Percentiles rank a stretch among this genome's conserved stretches.
Conservation (phyloP, 2,888 invertebrate species). For the Hirtodrosophila alboralis region DNA sequence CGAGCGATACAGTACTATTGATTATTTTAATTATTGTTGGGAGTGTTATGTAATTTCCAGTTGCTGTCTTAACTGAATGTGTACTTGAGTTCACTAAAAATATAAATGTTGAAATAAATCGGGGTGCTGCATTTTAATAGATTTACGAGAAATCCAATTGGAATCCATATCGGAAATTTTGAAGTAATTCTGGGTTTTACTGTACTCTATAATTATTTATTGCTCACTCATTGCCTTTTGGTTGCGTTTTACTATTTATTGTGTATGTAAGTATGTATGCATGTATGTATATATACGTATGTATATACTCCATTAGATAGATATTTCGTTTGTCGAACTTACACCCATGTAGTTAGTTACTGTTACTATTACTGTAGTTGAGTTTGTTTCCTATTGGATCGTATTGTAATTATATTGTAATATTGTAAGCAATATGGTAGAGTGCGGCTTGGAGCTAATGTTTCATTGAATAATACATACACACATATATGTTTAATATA, state of each 20-base stretch:
- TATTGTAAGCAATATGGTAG: conserved; percentile 69
- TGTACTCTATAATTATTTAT: conserved; percentile 4
- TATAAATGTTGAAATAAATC: no score
- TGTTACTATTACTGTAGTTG: conserved; percentile 57
- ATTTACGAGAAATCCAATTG: not conserved
- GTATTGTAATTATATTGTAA: conserved; percentile 38
- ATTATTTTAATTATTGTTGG: conserved; percentile 4
- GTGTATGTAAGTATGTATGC: conserved; percentile 37
- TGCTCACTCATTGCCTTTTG: conserved; percentile 24
- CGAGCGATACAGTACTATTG: conserved; percentile 12
- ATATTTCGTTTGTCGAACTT: conserved; percentile 21
- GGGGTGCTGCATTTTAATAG: not conserved
- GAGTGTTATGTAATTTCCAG: not conserved
- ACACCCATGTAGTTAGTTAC: conserved; percentile 34
- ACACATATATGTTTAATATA: conserved; percentile 25
- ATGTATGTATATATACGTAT: conserved; percentile 38
- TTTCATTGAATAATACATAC: conserved; percentile 72
- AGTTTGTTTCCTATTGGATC: conserved; percentile 23
- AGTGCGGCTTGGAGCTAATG: conserved; percentile 77
- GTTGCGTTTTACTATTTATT: conserved; percentile 14
- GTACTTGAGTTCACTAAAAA: no score
- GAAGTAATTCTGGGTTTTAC: conserved; percentile 2
- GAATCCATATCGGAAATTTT: not conserved
- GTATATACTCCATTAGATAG: conserved; percentile 22
- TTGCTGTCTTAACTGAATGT: not conserved